Percentiles rank a stretch among this genome's conserved stretches.
Conservation (phyloP, 2,797 vertebrate genomes). For the Pseudochromis fuscus region DNA sequence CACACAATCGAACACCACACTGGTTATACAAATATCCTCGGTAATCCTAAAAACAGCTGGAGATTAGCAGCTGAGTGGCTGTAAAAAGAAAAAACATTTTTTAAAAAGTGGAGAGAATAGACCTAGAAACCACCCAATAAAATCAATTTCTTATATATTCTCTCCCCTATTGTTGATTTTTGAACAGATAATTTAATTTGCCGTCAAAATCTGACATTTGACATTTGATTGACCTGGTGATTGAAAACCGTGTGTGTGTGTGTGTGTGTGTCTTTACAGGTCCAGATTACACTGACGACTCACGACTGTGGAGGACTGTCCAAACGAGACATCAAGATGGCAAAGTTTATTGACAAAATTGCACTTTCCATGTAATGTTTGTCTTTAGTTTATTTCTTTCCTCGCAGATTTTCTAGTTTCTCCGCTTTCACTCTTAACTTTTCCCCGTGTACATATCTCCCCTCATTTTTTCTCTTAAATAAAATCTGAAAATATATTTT, state of each 20-base stretch:
- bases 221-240: neutral
- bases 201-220: no score
- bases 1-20: no score
- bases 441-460: neutral
- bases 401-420: neutral
- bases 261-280: slow-evolving; percentile 86
- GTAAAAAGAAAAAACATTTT: no score
- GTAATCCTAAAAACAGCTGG: no score
- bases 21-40: no score
- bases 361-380: slow-evolving; percentile 71
- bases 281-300: slow-evolving; percentile 94
- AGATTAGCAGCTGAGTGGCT: no score
- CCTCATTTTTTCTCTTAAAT: slow-evolving; percentile 6
- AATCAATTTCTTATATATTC: no score
- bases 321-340: slow-evolving; percentile 92
- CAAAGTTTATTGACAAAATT: slow-evolving; percentile 94
- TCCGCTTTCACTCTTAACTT: no score
- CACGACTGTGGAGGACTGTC: slow-evolving; percentile 93
- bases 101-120: no score
- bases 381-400: neutral
- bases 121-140: no score
- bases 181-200: no score
- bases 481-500: slow-evolving; percentile 9
- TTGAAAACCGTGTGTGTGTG: neutral
- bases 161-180: no score